phyloP scores from a whole-genome alignment of 2,113 vertebrate species.

The Neogale vison region DNA sequence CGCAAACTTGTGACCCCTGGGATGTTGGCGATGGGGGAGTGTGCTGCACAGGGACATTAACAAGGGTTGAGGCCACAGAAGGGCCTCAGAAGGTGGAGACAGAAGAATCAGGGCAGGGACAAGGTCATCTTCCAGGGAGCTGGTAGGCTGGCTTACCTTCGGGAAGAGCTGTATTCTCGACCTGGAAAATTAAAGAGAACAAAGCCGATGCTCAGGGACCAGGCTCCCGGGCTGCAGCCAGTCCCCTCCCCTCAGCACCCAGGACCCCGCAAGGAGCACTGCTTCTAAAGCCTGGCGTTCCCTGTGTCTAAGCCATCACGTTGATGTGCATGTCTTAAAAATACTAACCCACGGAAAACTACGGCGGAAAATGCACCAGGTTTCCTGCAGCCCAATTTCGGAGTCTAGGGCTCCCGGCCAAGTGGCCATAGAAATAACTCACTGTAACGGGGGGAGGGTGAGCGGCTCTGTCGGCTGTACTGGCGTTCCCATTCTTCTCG shows the following conservation, averaged over 20 bases:
- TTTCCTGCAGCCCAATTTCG: too few relatives aligned
- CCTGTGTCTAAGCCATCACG: not conserved
- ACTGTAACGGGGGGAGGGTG: constrained; percentile 93
- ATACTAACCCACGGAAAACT: too few relatives aligned
- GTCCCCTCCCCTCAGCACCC: not conserved
- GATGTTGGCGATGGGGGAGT: not conserved
- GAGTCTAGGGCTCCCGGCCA: not conserved
- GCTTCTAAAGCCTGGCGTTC: not conserved
- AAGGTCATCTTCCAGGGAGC: not conserved
- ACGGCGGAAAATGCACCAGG: rapidly evolving
- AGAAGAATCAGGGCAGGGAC: not conserved
- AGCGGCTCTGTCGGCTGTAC: constrained; percentile 93
- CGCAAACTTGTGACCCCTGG: too few relatives aligned
- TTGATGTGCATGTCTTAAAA: not conserved
- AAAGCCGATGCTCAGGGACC: not conserved
- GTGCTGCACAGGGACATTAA: rapidly evolving
- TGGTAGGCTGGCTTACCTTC: constrained; percentile 74
- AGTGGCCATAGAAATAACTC: constrained; percentile 55
- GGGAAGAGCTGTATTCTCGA: constrained; percentile 84
- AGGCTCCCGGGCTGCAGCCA: rapidly evolving
- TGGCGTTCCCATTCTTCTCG: constrained; percentile 95
- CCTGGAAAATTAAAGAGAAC: constrained; percentile 67
- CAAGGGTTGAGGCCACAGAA: not conserved
- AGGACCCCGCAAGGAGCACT: rapidly evolving
- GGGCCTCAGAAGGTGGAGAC: not conserved